Conservation (phyloP, 2,113 vertebrate species). For the Pholis gunnellus region DNA sequence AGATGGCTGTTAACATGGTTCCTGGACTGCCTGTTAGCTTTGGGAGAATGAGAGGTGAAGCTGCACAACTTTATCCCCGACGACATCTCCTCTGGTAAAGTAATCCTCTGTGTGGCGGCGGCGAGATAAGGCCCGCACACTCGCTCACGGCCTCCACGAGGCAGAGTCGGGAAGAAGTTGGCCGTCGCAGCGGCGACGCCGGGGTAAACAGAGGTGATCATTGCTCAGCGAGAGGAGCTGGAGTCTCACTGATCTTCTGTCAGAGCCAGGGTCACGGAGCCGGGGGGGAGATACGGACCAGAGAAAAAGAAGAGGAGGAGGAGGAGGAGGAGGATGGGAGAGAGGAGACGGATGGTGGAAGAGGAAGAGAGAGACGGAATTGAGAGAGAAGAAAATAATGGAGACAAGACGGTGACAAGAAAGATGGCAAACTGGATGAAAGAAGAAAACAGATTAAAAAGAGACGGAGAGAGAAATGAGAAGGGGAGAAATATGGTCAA, state of each 20-base stretch:
- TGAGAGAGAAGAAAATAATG: neutral
- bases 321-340: neutral
- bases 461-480: neutral
- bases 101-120: conserved; percentile 71
- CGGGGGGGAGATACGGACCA: conserved; percentile 17
- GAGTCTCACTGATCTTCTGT: conserved; percentile 60
- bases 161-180: conserved; percentile 26
- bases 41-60: conserved; percentile 76
- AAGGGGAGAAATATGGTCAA: neutral
- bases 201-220: conserved; percentile 61
- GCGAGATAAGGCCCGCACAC: conserved; percentile 71
- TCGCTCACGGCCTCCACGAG: conserved; percentile 51
- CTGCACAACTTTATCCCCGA: conserved; percentile 69
- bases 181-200: neutral
- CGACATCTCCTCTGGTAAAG: conserved; percentile 74
- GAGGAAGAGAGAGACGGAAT: neutral
- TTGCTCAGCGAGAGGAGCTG: conserved; percentile 55
- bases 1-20: conserved; percentile 72
- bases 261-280: conserved; percentile 55
- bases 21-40: conserved; percentile 62
- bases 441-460: neutral
- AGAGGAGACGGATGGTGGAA: conserved; percentile 5
- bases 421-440: neutral
- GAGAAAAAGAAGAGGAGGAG: conserved; percentile 9
- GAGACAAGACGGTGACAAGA: conserved; percentile 8